Conservation (phyloP, 2,888 invertebrate genomes). For the Leptinotarsa rubiginosa region DNA sequence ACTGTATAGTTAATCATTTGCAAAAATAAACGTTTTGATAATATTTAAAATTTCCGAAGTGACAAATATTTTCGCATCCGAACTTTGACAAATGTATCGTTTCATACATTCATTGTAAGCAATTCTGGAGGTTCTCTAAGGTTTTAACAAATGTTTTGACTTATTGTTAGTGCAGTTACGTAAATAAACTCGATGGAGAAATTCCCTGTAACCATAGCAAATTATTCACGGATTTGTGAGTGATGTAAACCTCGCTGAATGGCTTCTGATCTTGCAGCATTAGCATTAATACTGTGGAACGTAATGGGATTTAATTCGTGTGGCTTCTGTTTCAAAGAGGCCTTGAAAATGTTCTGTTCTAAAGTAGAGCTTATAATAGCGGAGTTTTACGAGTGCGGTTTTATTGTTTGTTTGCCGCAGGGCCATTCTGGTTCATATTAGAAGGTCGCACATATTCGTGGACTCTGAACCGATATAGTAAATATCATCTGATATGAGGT, state of each 20-base stretch:
- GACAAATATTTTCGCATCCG: too few relatives aligned
- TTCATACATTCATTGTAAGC: too few relatives aligned
- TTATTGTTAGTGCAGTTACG: background rate
- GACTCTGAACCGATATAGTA: background rate
- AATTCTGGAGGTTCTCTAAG: background rate
- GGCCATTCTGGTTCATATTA: background rate
- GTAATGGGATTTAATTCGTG: slow-evolving; percentile 45
- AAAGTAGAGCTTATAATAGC: slow-evolving; percentile 26
- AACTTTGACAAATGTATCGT: too few relatives aligned
- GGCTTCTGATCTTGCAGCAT: slow-evolving; percentile 32
- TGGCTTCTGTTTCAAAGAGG: slow-evolving; percentile 40
- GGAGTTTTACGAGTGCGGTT: slow-evolving; percentile 12
- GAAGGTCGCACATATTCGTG: background rate
- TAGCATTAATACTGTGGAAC: slow-evolving; percentile 37
- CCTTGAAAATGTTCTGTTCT: slow-evolving; percentile 30
- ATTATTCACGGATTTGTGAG: slow-evolving; percentile 19
- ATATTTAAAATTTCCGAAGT: too few relatives aligned
- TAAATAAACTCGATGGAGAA: background rate
- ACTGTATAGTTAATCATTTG: too few relatives aligned
- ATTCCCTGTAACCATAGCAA: slow-evolving; percentile 29
- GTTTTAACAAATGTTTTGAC: background rate
- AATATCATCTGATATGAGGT: background rate
- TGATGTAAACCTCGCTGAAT: slow-evolving; percentile 32
- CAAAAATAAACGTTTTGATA: too few relatives aligned
- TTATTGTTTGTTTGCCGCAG: slow-evolving; percentile 20